Evolutionary conservation across 2,888 invertebrate species (phyloP).

Genomic region (Papilio elwesi): DNA sequence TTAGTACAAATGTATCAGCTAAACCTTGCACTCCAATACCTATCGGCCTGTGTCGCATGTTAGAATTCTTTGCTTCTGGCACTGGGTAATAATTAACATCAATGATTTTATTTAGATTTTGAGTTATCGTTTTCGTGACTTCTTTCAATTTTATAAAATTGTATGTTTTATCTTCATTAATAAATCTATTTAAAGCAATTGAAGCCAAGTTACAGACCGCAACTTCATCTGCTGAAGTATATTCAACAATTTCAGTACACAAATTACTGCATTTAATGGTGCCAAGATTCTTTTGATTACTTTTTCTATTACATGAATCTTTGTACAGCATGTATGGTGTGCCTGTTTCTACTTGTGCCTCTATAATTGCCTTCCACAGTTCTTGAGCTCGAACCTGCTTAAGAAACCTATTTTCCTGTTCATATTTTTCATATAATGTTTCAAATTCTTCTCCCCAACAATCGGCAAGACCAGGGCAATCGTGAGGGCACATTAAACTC

Average conservation of each 20-base stretch:
- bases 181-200: constrained; percentile 97
- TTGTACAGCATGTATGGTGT: constrained; percentile 99
- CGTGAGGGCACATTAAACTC: constrained; percentile 98
- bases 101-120: constrained; percentile 98
- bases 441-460: constrained; percentile 98
- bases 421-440: constrained; percentile 92
- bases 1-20: constrained; percentile 97
- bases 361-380: constrained; percentile 97
- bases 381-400: constrained; percentile 91
- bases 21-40: constrained; percentile 98
- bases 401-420: constrained; percentile 88
- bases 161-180: constrained; percentile 90
- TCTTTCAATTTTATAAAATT: constrained; percentile 94
- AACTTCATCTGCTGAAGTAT: constrained; percentile 95
- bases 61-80: constrained; percentile 93
- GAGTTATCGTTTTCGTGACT: constrained; percentile 94
- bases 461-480: constrained; percentile 95
- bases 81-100: constrained; percentile 98
- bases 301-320: constrained; percentile 98
- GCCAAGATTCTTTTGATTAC: constrained; percentile 98
- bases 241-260: constrained; percentile 99
- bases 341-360: constrained; percentile 98
- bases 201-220: constrained; percentile 99
- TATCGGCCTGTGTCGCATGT: constrained; percentile 93
- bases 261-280: constrained; percentile 99